phyloP scores from a whole-genome alignment of 2,113 vertebrate species.

The Emydura subglobosa region DNA sequence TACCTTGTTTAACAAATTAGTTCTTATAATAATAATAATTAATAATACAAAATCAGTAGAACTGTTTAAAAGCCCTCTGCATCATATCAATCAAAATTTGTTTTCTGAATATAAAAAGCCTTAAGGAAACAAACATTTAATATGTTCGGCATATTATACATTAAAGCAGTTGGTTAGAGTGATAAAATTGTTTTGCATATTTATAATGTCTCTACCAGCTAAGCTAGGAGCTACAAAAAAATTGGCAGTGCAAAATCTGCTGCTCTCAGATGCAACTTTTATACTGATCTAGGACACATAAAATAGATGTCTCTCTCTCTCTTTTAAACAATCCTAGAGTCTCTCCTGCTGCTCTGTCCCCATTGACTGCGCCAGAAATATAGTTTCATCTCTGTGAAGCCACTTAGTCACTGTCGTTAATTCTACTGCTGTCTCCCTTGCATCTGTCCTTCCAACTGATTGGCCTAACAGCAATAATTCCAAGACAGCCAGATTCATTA shows the following conservation, averaged over 20 bases:
- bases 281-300: neutral
- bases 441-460: conserved; percentile 55
- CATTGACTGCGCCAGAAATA: neutral
- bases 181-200: conserved; percentile 62
- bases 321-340: neutral
- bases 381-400: conserved; percentile 28
- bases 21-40: neutral
- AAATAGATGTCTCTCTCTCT: conserved; percentile 34
- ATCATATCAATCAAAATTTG: neutral
- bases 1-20: neutral
- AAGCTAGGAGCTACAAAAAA: conserved; percentile 29
- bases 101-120: conserved; percentile 27
- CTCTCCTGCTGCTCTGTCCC: conserved; percentile 19
- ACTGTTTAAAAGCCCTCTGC: neutral
- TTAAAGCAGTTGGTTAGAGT: conserved; percentile 44
- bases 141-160: conserved; percentile 27
- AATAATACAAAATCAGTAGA: neutral
- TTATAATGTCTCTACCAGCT: conserved; percentile 35
- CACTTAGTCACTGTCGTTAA: conserved; percentile 48
- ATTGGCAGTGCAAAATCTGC: conserved; percentile 34
- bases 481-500: conserved; percentile 65
- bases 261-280: conserved; percentile 30
- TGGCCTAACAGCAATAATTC: conserved; percentile 52
- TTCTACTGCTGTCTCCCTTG: conserved; percentile 45
- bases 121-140: conserved; percentile 41